These are phyloP conservation scores for Aphelenchoides avenae DNA, from an alignment of 1,140 invertebrate species.

Conservation along the genomic window DNA sequence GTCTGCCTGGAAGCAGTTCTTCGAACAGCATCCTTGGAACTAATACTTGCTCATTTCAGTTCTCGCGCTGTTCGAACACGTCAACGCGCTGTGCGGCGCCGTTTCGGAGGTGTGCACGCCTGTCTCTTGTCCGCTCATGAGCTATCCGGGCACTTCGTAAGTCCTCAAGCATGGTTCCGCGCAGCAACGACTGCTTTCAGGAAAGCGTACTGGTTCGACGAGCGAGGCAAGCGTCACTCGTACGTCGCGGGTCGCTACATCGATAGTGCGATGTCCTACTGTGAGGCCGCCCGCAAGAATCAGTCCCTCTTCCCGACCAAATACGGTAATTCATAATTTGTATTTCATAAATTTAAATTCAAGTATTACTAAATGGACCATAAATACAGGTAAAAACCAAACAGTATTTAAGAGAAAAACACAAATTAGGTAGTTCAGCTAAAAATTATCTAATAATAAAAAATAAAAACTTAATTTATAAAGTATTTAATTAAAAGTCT, in stretches of 20 bases:
- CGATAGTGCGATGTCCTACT: conserved; percentile 55
- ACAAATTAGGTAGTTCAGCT: not conserved
- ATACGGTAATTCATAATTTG: conserved; percentile 47
- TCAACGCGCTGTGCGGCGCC: conserved; percentile 55
- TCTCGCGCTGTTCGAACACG: conserved; percentile 51
- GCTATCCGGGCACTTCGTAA: conserved; percentile 47
- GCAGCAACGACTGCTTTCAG: conserved; percentile 33
- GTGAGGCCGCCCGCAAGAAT: conserved; percentile 51
- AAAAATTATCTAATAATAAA: not conserved
- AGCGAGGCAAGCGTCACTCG: conserved; percentile 47
- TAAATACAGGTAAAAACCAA: not conserved
- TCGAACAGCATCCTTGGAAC: no score
- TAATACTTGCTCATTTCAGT: conserved; percentile 44
- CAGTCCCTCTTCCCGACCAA: conserved; percentile 56
- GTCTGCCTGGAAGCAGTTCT: no score
- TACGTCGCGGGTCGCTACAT: conserved; percentile 56
- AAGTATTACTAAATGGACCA: not conserved
- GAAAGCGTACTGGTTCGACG: conserved; percentile 53
- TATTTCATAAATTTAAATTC: not conserved
- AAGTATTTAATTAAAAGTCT: no score
- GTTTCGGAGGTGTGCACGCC: conserved; percentile 52
- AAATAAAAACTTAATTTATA: not conserved
- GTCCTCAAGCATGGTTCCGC: conserved; percentile 1
- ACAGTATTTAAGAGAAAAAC: not conserved
- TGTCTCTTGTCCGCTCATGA: conserved; percentile 43